These are phyloP conservation scores for Poecilia picta DNA, from an alignment of 2,797 vertebrate species.

Conservation along the genomic window DNA sequence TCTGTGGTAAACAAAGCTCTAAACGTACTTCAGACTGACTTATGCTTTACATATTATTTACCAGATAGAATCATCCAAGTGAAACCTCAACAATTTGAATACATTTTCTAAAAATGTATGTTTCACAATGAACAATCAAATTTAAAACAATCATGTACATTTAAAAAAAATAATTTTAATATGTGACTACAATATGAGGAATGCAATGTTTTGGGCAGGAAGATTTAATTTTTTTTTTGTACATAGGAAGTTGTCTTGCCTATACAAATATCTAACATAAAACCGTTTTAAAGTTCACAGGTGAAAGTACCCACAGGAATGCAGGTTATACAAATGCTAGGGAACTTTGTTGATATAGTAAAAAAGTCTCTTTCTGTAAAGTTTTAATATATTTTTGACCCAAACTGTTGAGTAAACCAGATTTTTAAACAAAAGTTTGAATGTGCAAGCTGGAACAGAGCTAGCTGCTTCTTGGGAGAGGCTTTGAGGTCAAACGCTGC, in stretches of 20 bases:
- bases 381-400: too few species aligned
- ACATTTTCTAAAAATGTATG: not conserved
- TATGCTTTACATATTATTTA: not conserved
- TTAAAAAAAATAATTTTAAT: not conserved
- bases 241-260: not conserved
- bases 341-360: not conserved
- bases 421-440: not conserved
- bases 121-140: not conserved
- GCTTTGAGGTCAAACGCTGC: not conserved
- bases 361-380: not conserved
- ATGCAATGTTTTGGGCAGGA: not conserved
- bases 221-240: not conserved
- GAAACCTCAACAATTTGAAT: not conserved
- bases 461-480: not conserved
- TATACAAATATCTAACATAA: not conserved
- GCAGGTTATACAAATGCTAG: not conserved
- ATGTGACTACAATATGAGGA: too few species aligned
- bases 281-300: not conserved
- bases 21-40: not conserved
- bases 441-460: not conserved
- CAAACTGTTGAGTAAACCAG: not conserved
- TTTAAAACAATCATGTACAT: not conserved
- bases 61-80: not conserved
- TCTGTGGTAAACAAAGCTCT: not conserved
- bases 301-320: not conserved